phyloP scores from a whole-genome alignment of 2,888 invertebrate species.

The Nowickia ferox region DNA sequence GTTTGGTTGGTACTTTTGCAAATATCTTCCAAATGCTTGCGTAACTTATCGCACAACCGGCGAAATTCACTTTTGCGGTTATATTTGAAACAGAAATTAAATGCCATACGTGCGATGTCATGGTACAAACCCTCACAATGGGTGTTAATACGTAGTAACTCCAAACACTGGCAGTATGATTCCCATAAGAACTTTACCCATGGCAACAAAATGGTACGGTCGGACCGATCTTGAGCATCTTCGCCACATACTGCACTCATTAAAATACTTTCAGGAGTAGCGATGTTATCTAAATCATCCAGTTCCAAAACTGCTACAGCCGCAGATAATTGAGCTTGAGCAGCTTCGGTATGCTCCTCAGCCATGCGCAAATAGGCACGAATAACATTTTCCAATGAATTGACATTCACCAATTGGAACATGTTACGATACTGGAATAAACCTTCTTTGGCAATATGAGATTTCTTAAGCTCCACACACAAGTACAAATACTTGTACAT shows the following conservation, averaged over 20 bases:
- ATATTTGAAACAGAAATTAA: constrained; percentile 98
- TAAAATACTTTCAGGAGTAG: constrained; percentile 96
- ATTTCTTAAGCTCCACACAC: constrained; percentile 98
- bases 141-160: constrained; percentile 97
- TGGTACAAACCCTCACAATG: constrained; percentile 98
- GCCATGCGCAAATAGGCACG: constrained; percentile 97
- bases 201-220: constrained; percentile 97
- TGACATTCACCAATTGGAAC: constrained; percentile 95
- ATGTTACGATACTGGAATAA: constrained; percentile 99
- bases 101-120: constrained; percentile 98
- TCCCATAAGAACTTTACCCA: constrained; percentile 99
- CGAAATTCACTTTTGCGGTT: constrained; percentile 99
- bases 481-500: constrained; percentile 99
- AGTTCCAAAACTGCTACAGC: constrained; percentile 94
- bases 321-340: constrained; percentile 95
- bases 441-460: constrained; percentile 99
- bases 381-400: constrained; percentile 98
- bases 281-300: constrained; percentile 98
- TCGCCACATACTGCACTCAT: constrained; percentile 98
- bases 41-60: constrained; percentile 97
- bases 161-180: constrained; percentile 99
- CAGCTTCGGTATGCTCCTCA: constrained; percentile 97
- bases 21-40: constrained; percentile 98
- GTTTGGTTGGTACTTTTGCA: constrained; percentile 94
- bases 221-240: constrained; percentile 98